Conservation (phyloP, 2,113 vertebrate genomes). For the Vimba vimba region DNA sequence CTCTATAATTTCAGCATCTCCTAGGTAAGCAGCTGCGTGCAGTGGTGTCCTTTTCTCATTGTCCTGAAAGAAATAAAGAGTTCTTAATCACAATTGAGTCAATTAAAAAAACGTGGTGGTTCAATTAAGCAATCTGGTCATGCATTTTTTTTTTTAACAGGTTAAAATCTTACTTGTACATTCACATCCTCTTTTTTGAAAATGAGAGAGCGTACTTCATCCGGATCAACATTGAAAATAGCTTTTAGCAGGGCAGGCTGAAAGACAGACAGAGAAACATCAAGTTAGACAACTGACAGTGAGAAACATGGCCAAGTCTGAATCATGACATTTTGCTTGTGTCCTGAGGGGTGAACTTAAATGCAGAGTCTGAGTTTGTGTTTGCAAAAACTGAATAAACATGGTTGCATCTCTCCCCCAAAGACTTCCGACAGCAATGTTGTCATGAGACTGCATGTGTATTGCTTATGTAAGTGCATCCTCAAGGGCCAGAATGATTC, state of each 20-base stretch:
- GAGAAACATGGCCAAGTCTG: not conserved
- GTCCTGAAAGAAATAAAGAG: slow-evolving; percentile 81
- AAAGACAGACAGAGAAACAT: slow-evolving; percentile 49
- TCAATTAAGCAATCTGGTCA: not conserved
- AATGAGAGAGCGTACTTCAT: slow-evolving; percentile 96
- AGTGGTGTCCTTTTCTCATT: slow-evolving; percentile 98
- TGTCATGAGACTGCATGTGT: slow-evolving; percentile 7
- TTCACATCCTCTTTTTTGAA: slow-evolving; percentile 99
- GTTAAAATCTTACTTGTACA: slow-evolving; percentile 86
- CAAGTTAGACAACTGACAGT: slow-evolving; percentile 2
- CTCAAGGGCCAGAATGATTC: not conserved
- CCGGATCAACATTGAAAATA: slow-evolving; percentile 98
- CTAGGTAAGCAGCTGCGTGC: slow-evolving; percentile 97
- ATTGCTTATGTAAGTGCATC: slow-evolving; percentile 24
- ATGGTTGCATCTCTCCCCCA: not conserved
- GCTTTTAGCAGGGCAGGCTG: slow-evolving; percentile 97
- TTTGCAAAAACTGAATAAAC: not conserved
- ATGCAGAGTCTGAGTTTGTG: not conserved
- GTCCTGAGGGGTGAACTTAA: not conserved
- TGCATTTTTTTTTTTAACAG: not conserved
- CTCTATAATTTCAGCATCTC: slow-evolving; percentile 99
- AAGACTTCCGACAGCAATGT: slow-evolving; percentile 2
- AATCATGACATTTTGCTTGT: not conserved
- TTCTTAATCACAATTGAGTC: not conserved
- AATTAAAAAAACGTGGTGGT: not conserved